A percentile compares a stretch with the other conserved stretches of the same genome.
These are phyloP conservation scores for Acrossocheilus fasciatus DNA, from an alignment of 2,797 vertebrate genomes.

Conservation along the genomic window DNA sequence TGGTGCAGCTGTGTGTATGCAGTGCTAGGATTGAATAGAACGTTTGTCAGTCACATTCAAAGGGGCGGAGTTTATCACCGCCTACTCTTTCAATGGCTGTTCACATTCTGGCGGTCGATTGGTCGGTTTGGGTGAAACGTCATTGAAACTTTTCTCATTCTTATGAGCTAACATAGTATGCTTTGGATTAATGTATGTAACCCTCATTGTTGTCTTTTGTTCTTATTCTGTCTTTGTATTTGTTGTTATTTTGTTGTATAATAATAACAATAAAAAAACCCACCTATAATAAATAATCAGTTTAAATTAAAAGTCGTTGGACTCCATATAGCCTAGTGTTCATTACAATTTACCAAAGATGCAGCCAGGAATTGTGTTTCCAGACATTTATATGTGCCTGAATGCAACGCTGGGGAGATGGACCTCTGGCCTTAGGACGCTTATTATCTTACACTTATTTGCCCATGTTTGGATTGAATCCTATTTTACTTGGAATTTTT, in stretches of 20 bases:
- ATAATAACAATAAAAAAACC: no score
- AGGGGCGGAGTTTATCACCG: not conserved
- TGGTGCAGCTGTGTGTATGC: slow-evolving; percentile 29
- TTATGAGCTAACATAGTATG: no score
- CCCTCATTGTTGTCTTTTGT: no score
- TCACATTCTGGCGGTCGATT: slow-evolving; percentile 8
- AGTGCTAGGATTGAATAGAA: slow-evolving; percentile 46
- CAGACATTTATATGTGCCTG: no score
- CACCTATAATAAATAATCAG: no score
- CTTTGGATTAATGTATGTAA: no score
- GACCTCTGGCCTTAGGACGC: slow-evolving; percentile 70
- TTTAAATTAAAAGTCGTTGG: no score
- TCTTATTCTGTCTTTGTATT: no score
- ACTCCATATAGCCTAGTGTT: no score
- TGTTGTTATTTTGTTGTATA: no score
- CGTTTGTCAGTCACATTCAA: slow-evolving; percentile 23
- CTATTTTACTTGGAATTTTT: slow-evolving; percentile 66
- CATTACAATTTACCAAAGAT: no score
- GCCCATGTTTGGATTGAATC: slow-evolving; percentile 52
- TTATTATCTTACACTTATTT: slow-evolving; percentile 61
- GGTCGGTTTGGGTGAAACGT: slow-evolving; percentile 26
- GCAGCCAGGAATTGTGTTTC: no score
- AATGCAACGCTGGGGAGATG: slow-evolving; percentile 5
- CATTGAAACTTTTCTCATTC: not conserved
- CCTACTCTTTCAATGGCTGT: not conserved